Evolutionary conservation across 2,113 vertebrate genomes (phyloP).

Genomic region (Elachura formosa): DNA sequence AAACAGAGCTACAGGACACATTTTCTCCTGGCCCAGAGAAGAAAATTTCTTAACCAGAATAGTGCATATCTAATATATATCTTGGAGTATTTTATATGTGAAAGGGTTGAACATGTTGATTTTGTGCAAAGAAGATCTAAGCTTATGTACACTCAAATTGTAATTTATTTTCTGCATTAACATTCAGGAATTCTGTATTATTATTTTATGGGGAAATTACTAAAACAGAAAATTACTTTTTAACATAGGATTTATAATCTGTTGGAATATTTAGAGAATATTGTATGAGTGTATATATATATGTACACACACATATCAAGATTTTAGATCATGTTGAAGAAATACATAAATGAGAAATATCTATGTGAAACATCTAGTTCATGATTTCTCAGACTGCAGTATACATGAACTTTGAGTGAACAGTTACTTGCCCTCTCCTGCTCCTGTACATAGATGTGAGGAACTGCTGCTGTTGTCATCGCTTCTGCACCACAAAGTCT

Average conservation of each 20-base stretch:
- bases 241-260: background rate
- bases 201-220: background rate
- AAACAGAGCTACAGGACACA: background rate
- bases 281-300: background rate
- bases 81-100: background rate
- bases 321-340: background rate
- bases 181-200: background rate
- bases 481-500: background rate
- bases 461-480: background rate
- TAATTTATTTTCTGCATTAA: background rate
- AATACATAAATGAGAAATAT: background rate
- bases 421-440: background rate
- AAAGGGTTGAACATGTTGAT: background rate
- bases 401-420: background rate
- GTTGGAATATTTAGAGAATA: background rate
- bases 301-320: background rate
- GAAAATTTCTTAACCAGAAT: background rate
- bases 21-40: background rate
- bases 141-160: background rate
- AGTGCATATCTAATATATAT: background rate
- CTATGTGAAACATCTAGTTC: background rate
- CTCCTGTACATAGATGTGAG: background rate
- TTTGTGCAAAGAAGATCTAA: background rate
- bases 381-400: background rate
- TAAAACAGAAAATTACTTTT: background rate